A percentile compares a stretch with the other conserved stretches of the same genome.
Conservation (phyloP, 2,113 vertebrate genomes). For the Oncorhynchus kisutch region DNA sequence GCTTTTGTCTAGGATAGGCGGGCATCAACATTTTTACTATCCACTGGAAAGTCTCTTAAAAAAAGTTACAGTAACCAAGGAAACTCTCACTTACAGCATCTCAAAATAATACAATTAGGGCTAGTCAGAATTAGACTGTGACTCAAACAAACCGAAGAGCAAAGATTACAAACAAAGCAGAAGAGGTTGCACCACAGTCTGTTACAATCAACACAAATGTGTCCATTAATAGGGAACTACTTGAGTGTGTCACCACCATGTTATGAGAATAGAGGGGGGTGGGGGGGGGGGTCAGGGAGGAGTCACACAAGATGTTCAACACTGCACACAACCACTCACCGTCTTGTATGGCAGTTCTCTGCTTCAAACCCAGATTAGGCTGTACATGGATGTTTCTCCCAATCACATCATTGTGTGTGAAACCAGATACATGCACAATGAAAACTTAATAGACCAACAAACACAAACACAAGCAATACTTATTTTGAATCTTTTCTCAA, state of each 20-base stretch:
- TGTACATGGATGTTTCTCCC: conserved; percentile 82
- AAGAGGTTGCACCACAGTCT: background rate
- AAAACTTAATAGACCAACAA: conserved; percentile 82
- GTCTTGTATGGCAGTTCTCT: conserved; percentile 81
- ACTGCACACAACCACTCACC: conserved; percentile 86
- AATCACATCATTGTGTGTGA: conserved; percentile 74
- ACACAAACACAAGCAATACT: conserved; percentile 53
- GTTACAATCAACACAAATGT: conserved; percentile 27
- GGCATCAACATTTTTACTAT: no score
- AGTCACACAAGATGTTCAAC: conserved; percentile 49
- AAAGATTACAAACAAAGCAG: background rate
- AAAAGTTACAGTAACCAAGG: background rate
- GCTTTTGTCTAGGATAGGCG: no score
- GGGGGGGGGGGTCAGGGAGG: conserved; percentile 34
- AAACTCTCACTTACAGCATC: background rate
- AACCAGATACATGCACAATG: conserved; percentile 83
- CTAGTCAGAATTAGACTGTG: background rate
- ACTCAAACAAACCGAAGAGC: background rate
- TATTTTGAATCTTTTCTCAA: conserved; percentile 41
- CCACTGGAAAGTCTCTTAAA: no score
- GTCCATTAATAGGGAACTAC: conserved; percentile 54
- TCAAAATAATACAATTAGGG: background rate
- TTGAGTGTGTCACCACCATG: conserved; percentile 52
- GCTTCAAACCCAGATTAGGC: conserved; percentile 84
- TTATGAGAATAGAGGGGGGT: conserved; percentile 61